Evolutionary conservation across 92 coral and sea anemone genomes (phyloP).

Genomic region (Pocillopora meandrina): DNA sequence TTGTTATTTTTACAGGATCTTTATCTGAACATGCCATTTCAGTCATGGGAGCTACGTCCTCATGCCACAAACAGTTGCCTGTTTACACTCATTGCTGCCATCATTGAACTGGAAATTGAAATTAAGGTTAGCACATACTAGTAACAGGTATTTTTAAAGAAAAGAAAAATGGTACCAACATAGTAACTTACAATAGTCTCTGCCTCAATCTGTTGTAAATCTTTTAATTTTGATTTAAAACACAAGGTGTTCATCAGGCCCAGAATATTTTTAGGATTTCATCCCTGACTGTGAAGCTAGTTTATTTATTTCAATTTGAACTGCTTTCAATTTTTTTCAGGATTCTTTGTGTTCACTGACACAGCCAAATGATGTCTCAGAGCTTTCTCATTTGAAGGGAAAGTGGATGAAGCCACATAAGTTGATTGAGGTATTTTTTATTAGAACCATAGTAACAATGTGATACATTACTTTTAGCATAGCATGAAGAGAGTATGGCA

Average conservation of each 20-base stretch:
- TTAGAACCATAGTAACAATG: no score
- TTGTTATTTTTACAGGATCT: slow-evolving; percentile 66
- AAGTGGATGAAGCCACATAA: slow-evolving; percentile 93
- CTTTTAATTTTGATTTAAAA: no score
- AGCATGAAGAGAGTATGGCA: no score
- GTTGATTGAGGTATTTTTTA: slow-evolving; percentile 63
- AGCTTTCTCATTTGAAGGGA: slow-evolving; percentile 70
- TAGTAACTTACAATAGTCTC: no score
- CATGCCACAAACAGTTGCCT: slow-evolving; percentile 86
- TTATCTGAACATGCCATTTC: slow-evolving; percentile 97
- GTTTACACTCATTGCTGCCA: slow-evolving; percentile 89
- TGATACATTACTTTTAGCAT: no score
- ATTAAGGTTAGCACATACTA: slow-evolving; percentile 62
- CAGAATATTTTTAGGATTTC: no score
- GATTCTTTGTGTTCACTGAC: slow-evolving; percentile 82
- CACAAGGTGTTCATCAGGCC: no score
- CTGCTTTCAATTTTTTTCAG: slow-evolving; percentile 31
- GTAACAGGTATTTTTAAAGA: no score
- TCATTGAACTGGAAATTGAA: slow-evolving; percentile 92
- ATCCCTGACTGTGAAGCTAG: no score
- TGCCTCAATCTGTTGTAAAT: not conserved
- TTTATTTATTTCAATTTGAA: no score
- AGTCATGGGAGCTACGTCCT: slow-evolving; percentile 97
- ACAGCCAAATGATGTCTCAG: slow-evolving; percentile 73
- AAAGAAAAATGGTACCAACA: no score